A percentile compares a stretch with the other conserved stretches of the same genome.
These are phyloP conservation scores for Mesembrinibis cayennensis DNA, from an alignment of 2,113 vertebrate genomes.

Conservation along the genomic window DNA sequence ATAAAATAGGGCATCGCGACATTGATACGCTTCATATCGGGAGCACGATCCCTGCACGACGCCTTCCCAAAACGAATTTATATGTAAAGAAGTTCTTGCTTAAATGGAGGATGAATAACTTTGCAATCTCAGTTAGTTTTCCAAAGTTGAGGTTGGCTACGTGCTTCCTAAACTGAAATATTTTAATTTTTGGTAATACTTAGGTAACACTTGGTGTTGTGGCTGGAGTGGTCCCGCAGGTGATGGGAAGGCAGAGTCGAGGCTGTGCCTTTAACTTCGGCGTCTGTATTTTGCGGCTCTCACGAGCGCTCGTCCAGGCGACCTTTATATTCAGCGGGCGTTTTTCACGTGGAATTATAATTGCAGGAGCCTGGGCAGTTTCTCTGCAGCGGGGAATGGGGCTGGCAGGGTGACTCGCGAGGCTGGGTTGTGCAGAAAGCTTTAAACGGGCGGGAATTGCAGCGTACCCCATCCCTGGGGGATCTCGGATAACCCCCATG, in stretches of 20 bases:
- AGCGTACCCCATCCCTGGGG: not conserved
- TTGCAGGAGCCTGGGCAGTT: not conserved
- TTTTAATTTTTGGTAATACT: not conserved
- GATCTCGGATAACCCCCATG: rapidly evolving
- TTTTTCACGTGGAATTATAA: rapidly evolving
- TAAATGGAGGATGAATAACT: not conserved
- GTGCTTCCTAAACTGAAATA: not conserved
- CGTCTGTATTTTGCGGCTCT: not conserved
- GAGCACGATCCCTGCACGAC: rapidly evolving
- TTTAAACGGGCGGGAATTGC: rapidly evolving
- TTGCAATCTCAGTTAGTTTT: not conserved
- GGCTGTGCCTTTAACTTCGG: not conserved
- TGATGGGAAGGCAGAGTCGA: not conserved
- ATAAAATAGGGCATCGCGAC: rapidly evolving
- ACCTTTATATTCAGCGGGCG: rapidly evolving
- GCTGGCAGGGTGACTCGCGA: rapidly evolving
- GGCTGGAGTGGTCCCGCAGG: rapidly evolving
- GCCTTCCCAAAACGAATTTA: rapidly evolving
- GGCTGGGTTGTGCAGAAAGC: not conserved
- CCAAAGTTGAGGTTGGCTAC: not conserved
- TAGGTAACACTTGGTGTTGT: rapidly evolving
- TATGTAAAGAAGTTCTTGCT: too few relatives aligned
- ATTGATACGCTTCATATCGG: rapidly evolving
- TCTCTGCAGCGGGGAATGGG: rapidly evolving
- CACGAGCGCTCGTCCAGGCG: rapidly evolving